Conservation (phyloP, 30 jellyfish, hydroid and myxozoan species). For the Calvadosia cruxmelitensis region DNA sequence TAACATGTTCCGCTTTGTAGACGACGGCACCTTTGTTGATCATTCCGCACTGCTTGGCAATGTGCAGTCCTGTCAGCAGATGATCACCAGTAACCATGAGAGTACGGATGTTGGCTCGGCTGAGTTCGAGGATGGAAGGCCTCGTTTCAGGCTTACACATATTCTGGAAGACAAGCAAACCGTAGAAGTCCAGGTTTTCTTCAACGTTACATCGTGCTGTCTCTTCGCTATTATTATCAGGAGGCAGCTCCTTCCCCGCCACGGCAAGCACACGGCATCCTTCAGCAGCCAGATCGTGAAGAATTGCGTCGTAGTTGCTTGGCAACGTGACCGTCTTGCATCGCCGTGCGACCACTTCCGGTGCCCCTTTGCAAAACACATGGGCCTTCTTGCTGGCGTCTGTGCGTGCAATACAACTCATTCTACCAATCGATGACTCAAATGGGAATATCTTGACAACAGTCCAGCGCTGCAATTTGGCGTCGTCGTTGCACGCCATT, state of each 20-base stretch:
- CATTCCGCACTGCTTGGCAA: conserved; percentile 22
- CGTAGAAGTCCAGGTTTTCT: conserved; percentile 21
- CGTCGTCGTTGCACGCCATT: background rate
- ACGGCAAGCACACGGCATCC: conserved; percentile 41
- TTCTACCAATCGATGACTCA: conserved; percentile 26
- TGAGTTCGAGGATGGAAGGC: conserved; percentile 3
- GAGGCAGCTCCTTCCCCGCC: conserved; percentile 14
- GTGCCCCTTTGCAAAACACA: conserved; percentile 34
- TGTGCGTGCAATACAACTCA: conserved; percentile 16
- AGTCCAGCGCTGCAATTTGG: background rate
- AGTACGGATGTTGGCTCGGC: conserved; percentile 20
- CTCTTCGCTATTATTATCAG: background rate
- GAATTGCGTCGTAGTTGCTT: conserved; percentile 1
- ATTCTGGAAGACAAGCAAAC: conserved; percentile 23
- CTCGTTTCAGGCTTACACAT: conserved; percentile 13
- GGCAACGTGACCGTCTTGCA: conserved; percentile 10
- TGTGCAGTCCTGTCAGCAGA: conserved; percentile 24
- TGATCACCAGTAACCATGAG: conserved; percentile 56
- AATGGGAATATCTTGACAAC: conserved; percentile 12
- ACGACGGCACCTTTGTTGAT: background rate
- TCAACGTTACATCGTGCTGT: conserved; percentile 18
- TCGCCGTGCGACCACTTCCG: conserved; percentile 15
- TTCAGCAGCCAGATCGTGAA: conserved; percentile 2
- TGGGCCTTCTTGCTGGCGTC: background rate
- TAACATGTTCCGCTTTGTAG: background rate